phyloP scores from a whole-genome alignment of 2,113 vertebrate genomes.

The Dicrurus megarhynchus region DNA sequence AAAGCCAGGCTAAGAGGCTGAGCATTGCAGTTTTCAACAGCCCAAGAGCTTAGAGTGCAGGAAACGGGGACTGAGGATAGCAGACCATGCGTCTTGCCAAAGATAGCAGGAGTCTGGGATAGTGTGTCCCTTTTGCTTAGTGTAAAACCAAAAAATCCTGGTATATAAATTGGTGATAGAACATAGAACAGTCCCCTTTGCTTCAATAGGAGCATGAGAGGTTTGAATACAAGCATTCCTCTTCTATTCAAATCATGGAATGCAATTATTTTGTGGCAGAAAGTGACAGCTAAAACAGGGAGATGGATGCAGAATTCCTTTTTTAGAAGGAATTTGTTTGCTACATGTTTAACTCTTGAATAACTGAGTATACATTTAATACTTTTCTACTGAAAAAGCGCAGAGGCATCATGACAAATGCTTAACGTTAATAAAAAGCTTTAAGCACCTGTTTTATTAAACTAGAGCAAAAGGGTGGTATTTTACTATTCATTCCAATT shows the following conservation, averaged over 20 bases:
- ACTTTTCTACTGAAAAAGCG: not conserved
- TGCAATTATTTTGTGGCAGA: not conserved
- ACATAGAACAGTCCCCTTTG: not conserved
- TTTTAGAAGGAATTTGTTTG: not conserved
- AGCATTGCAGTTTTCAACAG: not conserved
- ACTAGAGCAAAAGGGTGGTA: not conserved
- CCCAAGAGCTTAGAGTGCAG: not conserved
- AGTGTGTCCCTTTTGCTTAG: not conserved
- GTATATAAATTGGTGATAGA: not conserved
- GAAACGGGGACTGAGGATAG: not conserved
- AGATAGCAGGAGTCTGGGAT: not conserved
- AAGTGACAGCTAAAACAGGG: not conserved
- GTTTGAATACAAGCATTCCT: not conserved
- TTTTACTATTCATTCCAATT: not conserved
- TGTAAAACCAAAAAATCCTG: not conserved
- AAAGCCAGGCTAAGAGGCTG: not conserved
- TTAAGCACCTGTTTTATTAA: not conserved
- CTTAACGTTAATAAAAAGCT: not conserved
- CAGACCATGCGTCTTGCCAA: not conserved
- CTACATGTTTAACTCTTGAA: not conserved
- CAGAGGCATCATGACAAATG: not conserved
- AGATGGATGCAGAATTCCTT: not conserved
- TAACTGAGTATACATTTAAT: not conserved
- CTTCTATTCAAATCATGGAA: not conserved
- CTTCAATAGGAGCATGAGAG: not conserved